phyloP scores from a whole-genome alignment of 2,113 vertebrate species.

The Paraplagusia blochii region DNA sequence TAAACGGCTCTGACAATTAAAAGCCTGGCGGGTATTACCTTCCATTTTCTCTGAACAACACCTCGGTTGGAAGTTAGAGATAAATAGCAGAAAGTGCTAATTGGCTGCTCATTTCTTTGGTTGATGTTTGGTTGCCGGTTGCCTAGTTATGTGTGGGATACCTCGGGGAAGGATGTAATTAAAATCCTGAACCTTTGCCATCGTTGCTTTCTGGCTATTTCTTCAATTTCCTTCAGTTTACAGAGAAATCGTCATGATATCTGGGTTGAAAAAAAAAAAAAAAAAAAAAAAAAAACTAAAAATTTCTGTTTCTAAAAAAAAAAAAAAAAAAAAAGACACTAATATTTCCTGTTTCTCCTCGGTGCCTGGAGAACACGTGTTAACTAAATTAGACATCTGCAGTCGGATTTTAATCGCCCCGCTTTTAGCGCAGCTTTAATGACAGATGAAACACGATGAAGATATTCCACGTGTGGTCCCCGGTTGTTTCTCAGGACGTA shows the following conservation, averaged over 20 bases:
- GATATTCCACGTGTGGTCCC: slow-evolving; percentile 14
- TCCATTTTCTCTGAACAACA: slow-evolving; percentile 22
- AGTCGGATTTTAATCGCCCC: slow-evolving; percentile 33
- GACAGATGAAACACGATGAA: slow-evolving; percentile 27
- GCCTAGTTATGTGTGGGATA: slow-evolving; percentile 28
- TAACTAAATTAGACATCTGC: slow-evolving; percentile 37
- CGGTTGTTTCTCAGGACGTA: slow-evolving; percentile 25
- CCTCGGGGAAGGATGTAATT: slow-evolving; percentile 60
- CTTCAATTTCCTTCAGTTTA: slow-evolving; percentile 45
- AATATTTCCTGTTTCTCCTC: too few relatives aligned
- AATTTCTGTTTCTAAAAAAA: too few relatives aligned
- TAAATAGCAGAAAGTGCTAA: slow-evolving; percentile 36
- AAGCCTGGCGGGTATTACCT: neutral
- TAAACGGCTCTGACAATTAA: slow-evolving; percentile 1
- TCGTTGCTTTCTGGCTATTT: slow-evolving; percentile 1
- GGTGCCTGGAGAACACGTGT: too few relatives aligned
- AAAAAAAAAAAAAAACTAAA: too few relatives aligned
- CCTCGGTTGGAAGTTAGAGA: slow-evolving; percentile 14
- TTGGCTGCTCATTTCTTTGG: slow-evolving; percentile 43
- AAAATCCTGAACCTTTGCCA: slow-evolving; percentile 60
- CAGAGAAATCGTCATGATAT: slow-evolving; percentile 30
- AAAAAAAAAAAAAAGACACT: too few relatives aligned
- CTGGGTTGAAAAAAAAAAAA: slow-evolving; percentile 38
- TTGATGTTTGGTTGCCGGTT: slow-evolving; percentile 40
- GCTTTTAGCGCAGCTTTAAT: slow-evolving; percentile 11